Conservation (phyloP, 1,140 invertebrate species). For the Trichogramma pretiosum region DNA sequence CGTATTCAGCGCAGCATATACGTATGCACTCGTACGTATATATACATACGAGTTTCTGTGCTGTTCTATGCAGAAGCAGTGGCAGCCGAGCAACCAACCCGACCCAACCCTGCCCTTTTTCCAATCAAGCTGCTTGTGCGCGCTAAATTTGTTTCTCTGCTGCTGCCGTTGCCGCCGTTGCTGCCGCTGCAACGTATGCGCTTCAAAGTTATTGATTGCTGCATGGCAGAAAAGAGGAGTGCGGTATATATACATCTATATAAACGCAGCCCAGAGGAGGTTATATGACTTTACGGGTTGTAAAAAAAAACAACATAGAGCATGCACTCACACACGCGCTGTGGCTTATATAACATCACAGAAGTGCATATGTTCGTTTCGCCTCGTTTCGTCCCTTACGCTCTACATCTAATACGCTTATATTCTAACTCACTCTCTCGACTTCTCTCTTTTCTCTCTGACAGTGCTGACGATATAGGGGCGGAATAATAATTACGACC, state of each 20-base stretch:
- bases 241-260: too few relatives aligned
- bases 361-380: conserved; percentile 30
- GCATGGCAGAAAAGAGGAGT: conserved; percentile 8
- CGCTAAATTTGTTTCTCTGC: conserved; percentile 41
- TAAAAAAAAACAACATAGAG: too few relatives aligned
- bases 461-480: conserved; percentile 31
- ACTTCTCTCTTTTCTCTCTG: conserved; percentile 22
- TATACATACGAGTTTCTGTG: too few relatives aligned
- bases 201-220: conserved; percentile 45
- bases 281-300: too few relatives aligned
- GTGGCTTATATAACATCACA: too few relatives aligned
- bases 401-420: too few relatives aligned
- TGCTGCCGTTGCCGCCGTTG: background rate
- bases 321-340: background rate
- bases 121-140: conserved; percentile 47
- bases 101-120: conserved; percentile 35
- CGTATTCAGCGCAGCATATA: too few relatives aligned
- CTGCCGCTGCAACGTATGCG: conserved; percentile 25
- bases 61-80: too few relatives aligned
- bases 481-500: conserved; percentile 42
- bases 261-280: too few relatives aligned
- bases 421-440: too few relatives aligned
- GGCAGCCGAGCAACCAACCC: too few relatives aligned
- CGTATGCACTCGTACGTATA: too few relatives aligned
- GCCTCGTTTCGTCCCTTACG: conserved; percentile 34